Conservation (phyloP, 2,113 vertebrate species). For the Amphiprion percula region DNA sequence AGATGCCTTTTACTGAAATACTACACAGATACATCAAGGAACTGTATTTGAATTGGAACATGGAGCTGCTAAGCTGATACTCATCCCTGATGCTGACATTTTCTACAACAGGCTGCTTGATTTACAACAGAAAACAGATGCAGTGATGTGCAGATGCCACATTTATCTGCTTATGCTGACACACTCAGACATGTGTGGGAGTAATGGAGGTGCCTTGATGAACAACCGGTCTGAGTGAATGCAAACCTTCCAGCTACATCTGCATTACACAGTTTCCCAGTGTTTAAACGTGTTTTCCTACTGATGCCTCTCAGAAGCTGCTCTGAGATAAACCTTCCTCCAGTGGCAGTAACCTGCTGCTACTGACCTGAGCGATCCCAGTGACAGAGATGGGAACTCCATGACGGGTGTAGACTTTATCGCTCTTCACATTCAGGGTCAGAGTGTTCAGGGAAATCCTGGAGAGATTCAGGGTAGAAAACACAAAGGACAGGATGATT, state of each 20-base stretch:
- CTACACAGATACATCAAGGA: too few relatives aligned
- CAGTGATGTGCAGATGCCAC: neutral
- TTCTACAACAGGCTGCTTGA: neutral
- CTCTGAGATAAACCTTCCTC: too few relatives aligned
- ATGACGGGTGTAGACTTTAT: slow-evolving; percentile 94
- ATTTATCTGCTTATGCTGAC: too few relatives aligned
- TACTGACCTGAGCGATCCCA: slow-evolving; percentile 93
- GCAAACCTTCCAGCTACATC: too few relatives aligned
- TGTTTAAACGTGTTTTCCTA: neutral
- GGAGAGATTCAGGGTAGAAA: neutral
- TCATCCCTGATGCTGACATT: too few relatives aligned
- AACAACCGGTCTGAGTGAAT: neutral
- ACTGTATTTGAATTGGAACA: too few relatives aligned
- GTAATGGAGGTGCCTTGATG: neutral
- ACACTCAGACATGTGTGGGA: neutral
- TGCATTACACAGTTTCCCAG: neutral
- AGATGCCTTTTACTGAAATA: too few relatives aligned
- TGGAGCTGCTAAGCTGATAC: too few relatives aligned
- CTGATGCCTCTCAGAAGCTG: neutral
- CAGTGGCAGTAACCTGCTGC: too few relatives aligned
- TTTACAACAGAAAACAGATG: neutral
- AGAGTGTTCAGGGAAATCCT: slow-evolving; percentile 95
- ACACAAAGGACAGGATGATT: neutral
- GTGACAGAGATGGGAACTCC: slow-evolving; percentile 95
- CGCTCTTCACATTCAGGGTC: slow-evolving; percentile 95